Percentiles rank a stretch among this genome's conserved stretches.
These are phyloP conservation scores for Galago senegalensis DNA, from an alignment of 2,797 vertebrate genomes.

Conservation along the genomic window DNA sequence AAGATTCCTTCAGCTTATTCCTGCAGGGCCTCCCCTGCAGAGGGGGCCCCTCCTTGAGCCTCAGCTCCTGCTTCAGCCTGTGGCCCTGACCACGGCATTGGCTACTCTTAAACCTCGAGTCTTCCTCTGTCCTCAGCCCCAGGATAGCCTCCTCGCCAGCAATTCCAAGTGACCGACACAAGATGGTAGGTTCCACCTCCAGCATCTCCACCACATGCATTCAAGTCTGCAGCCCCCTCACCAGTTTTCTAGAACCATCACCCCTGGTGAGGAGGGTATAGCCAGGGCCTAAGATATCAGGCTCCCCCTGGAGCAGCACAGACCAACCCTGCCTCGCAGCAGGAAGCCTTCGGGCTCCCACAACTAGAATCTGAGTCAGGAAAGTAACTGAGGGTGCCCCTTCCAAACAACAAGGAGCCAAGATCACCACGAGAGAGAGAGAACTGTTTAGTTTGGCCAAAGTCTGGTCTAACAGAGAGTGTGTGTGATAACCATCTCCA, in stretches of 20 bases:
- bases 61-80: neutral
- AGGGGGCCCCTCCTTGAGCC: neutral
- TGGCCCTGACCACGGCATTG: too few species aligned
- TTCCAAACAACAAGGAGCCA: neutral
- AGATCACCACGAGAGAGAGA: constrained; percentile 43
- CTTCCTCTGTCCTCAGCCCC: neutral
- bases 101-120: neutral
- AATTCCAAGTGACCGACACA: neutral
- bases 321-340: neutral
- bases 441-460: constrained; percentile 72
- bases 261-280: neutral
- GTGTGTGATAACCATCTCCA: constrained; percentile 60
- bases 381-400: constrained; percentile 23
- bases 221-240: neutral
- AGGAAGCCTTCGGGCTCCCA: neutral
- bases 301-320: neutral
- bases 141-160: neutral
- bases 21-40: neutral
- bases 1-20: neutral
- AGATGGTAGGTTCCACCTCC: neutral
- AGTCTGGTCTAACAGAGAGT: neutral
- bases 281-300: neutral
- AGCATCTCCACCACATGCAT: neutral
- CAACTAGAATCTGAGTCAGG: neutral
- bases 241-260: neutral